Evolutionary conservation across 1,140 invertebrate genomes (phyloP).

Genomic region (Neoseiulus cucumeris): DNA sequence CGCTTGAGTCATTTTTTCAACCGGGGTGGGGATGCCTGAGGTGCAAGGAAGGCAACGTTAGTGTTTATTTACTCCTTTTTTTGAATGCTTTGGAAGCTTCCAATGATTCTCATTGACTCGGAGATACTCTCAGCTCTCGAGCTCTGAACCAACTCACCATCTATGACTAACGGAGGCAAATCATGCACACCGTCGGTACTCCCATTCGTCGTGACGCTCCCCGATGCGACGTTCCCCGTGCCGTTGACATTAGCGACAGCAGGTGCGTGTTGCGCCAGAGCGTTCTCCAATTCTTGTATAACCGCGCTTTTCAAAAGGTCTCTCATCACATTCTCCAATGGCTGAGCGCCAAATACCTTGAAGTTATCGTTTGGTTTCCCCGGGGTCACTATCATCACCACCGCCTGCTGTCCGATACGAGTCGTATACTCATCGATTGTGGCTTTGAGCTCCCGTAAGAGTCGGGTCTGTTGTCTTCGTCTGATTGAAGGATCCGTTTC

Average conservation of each 20-base stretch:
- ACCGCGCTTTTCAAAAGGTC: slow-evolving; percentile 10
- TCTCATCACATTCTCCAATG: slow-evolving; percentile 72
- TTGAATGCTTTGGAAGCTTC: no score
- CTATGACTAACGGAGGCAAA: slow-evolving; percentile 80
- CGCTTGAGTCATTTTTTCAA: slow-evolving; percentile 97
- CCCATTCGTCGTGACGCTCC: neutral
- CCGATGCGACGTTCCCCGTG: slow-evolving; percentile 26
- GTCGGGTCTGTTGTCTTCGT: slow-evolving; percentile 82
- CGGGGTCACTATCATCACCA: slow-evolving; percentile 82
- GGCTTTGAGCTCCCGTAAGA: slow-evolving; percentile 53
- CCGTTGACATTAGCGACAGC: slow-evolving; percentile 75
- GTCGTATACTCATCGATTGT: slow-evolving; percentile 91
- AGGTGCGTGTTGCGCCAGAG: slow-evolving; percentile 77
- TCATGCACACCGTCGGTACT: slow-evolving; percentile 44
- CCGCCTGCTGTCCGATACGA: slow-evolving; percentile 87
- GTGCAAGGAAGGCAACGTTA: neutral
- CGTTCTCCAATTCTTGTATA: slow-evolving; percentile 81
- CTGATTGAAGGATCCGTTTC: slow-evolving; percentile 93
- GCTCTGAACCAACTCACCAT: slow-evolving; percentile 34
- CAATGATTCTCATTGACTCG: no score
- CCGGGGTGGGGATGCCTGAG: slow-evolving; percentile 68
- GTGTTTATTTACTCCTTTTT: neutral
- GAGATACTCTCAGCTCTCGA: no score
- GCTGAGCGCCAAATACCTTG: slow-evolving; percentile 90
- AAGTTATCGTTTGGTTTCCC: slow-evolving; percentile 84